Percentiles rank a stretch among this genome's conserved stretches.
Conservation (phyloP, 2,113 vertebrate genomes). For the Urocolius indicus region DNA sequence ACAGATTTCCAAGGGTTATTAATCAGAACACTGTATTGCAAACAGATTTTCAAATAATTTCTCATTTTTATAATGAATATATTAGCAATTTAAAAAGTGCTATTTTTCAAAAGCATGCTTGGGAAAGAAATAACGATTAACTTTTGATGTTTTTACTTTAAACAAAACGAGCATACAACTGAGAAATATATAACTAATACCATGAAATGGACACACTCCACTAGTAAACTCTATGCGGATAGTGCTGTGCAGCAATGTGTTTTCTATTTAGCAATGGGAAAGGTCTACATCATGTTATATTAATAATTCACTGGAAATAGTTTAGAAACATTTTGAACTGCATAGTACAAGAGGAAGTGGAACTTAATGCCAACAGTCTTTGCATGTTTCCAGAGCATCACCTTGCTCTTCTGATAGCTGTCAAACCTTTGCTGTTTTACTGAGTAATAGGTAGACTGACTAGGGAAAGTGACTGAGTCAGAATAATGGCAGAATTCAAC, state of each 20-base stretch:
- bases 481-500: neutral
- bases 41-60: slow-evolving; percentile 63
- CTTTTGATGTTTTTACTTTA: slow-evolving; percentile 54
- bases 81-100: slow-evolving; percentile 43
- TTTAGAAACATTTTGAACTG: neutral
- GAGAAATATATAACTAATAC: slow-evolving; percentile 20
- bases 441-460: neutral
- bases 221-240: neutral
- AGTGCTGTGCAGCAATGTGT: neutral
- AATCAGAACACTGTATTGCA: slow-evolving; percentile 68
- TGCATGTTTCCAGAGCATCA: neutral
- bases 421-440: neutral
- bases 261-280: neutral
- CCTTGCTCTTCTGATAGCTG: neutral
- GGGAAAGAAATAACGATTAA: slow-evolving; percentile 20
- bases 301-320: neutral
- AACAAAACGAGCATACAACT: slow-evolving; percentile 1
- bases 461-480: neutral
- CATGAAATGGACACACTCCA: neutral
- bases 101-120: slow-evolving; percentile 58
- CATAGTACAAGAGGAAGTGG: neutral
- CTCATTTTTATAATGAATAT: slow-evolving; percentile 52
- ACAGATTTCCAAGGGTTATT: slow-evolving; percentile 75
- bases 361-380: neutral
- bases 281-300: neutral